These are phyloP conservation scores for Watsonalla binaria DNA, from an alignment of 2,888 invertebrate species.

Conservation along the genomic window DNA sequence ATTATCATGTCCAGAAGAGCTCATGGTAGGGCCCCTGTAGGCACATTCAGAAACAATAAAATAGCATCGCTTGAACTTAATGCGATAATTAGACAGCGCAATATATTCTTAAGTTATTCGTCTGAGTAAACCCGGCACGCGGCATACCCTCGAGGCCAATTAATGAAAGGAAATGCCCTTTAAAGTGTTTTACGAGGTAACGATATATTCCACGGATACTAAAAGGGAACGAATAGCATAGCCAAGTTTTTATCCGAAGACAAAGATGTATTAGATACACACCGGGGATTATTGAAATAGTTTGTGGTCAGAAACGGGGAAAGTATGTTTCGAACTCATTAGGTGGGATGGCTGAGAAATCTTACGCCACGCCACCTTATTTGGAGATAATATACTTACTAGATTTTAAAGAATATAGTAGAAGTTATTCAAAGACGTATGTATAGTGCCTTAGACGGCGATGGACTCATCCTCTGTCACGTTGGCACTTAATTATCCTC, in stretches of 20 bases:
- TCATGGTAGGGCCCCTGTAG: no score
- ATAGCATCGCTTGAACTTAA: neutral
- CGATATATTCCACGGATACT: slow-evolving; percentile 30
- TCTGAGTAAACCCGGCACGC: slow-evolving; percentile 11
- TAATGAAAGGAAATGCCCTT: slow-evolving; percentile 44
- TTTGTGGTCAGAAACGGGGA: neutral
- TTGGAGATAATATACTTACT: no score
- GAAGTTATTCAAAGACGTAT: no score
- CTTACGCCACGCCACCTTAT: neutral
- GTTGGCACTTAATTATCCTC: no score
- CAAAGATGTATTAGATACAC: slow-evolving; percentile 1
- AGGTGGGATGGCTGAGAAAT: neutral
- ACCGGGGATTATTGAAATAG: neutral
- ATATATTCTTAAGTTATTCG: slow-evolving; percentile 12
- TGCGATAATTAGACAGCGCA: slow-evolving; percentile 5
- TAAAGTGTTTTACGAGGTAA: slow-evolving; percentile 38
- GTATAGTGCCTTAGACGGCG: no score
- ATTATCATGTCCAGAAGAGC: no score
- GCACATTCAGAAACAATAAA: neutral
- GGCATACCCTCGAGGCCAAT: slow-evolving; percentile 37
- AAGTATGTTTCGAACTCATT: neutral
- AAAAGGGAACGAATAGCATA: slow-evolving; percentile 20
- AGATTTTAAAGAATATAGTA: no score
- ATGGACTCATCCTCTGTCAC: no score
- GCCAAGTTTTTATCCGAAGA: slow-evolving; percentile 20